Percentiles rank a stretch among this genome's conserved stretches.
Evolutionary conservation across 2,888 invertebrate genomes (phyloP).

Genomic region (Spisula subtruncata): DNA sequence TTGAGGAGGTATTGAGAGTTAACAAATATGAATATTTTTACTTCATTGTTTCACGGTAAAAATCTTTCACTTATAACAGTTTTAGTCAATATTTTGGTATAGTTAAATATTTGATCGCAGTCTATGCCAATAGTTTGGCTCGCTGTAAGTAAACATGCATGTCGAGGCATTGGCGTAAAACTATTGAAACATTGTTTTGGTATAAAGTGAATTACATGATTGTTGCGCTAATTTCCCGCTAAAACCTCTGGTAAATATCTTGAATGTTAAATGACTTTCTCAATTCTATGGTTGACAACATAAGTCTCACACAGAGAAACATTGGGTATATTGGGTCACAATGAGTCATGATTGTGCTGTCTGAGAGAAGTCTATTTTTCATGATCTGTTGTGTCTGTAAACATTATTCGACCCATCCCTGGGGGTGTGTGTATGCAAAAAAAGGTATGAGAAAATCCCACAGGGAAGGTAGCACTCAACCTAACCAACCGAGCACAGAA

Average conservation of each 20-base stretch:
- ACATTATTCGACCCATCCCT: no score
- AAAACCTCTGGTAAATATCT: no score
- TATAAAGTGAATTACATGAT: background rate
- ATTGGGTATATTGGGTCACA: background rate
- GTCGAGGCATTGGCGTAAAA: background rate
- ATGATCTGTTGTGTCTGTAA: no score
- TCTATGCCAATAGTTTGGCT: background rate
- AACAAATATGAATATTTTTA: slow-evolving; percentile 3
- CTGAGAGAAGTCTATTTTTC: no score
- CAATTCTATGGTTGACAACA: background rate
- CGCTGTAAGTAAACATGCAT: background rate
- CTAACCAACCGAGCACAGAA: no score
- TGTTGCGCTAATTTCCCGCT: background rate
- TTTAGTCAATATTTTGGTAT: slow-evolving; percentile 2
- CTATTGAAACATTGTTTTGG: background rate
- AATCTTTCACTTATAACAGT: background rate
- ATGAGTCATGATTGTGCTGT: no score
- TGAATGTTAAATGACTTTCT: background rate
- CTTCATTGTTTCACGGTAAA: background rate
- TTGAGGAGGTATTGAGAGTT: background rate
- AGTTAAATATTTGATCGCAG: slow-evolving; percentile 6
- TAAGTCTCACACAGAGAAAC: background rate
- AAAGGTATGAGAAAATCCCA: no score
- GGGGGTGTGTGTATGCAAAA: no score
- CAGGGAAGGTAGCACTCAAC: no score